Conservation (phyloP, 2,888 invertebrate species). For the Netelia fuscicornis region DNA sequence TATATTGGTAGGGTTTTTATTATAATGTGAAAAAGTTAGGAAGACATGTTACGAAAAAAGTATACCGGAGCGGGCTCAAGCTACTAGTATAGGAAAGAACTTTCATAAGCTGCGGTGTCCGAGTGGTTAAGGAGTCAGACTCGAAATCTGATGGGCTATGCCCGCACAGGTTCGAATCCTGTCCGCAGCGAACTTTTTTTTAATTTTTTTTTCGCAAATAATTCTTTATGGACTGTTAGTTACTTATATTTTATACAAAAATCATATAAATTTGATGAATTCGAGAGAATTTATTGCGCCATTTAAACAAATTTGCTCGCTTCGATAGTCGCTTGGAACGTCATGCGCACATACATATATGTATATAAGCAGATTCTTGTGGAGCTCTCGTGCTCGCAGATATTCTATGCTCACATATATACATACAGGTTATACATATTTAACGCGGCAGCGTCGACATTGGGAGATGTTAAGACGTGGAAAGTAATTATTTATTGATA, state of each 20-base stretch:
- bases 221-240: neutral
- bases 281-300: neutral
- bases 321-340: neutral
- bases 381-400: neutral
- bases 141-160: conserved; percentile 89
- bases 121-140: conserved; percentile 88
- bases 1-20: too few relatives aligned
- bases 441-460: too few relatives aligned
- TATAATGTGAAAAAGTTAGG: neutral
- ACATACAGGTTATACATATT: too few relatives aligned
- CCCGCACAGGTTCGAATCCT: conserved; percentile 90
- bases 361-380: neutral
- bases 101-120: conserved; percentile 85
- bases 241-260: neutral
- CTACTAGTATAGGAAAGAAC: neutral
- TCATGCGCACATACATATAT: neutral
- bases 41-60: neutral
- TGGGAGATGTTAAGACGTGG: too few relatives aligned
- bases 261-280: neutral
- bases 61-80: conserved; percentile 28
- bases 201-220: conserved; percentile 33
- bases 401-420: neutral
- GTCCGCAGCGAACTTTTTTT: conserved; percentile 85
- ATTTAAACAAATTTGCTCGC: neutral
- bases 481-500: too few relatives aligned